A percentile compares a stretch with the other conserved stretches of the same genome.
Conservation (phyloP, 2,888 invertebrate species). For the Agonum fuliginosum region DNA sequence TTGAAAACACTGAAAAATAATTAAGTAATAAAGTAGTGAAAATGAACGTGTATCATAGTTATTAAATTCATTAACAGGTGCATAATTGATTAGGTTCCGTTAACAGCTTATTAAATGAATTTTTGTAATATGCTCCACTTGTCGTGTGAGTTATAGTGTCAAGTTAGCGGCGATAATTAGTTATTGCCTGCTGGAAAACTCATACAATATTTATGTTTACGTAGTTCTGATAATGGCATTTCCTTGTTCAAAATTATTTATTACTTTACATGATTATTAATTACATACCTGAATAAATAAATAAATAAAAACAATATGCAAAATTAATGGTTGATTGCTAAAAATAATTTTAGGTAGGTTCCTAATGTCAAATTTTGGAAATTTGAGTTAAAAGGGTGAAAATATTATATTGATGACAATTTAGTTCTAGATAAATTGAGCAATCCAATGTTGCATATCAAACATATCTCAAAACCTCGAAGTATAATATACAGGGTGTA, state of each 20-base stretch:
- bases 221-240: background rate
- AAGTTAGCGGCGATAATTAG: slow-evolving; percentile 12
- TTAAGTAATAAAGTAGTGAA: background rate
- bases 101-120: slow-evolving; percentile 20
- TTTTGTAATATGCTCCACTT: slow-evolving; percentile 38
- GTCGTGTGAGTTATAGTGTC: background rate
- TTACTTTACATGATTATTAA: background rate
- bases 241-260: slow-evolving; percentile 22
- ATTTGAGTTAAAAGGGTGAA: no score
- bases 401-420: no score
- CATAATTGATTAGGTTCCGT: background rate
- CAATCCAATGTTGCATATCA: no score
- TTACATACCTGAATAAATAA: no score
- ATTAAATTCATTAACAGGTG: slow-evolving; percentile 23
- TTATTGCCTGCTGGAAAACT: slow-evolving; percentile 7
- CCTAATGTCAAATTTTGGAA: no score
- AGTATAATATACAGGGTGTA: no score
- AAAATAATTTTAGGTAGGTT: no score
- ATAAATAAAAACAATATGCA: no score
- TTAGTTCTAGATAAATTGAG: no score
- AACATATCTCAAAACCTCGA: no score
- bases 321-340: no score
- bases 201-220: slow-evolving; percentile 18
- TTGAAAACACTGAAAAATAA: background rate
- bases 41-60: background rate